Evolutionary conservation across 2,113 vertebrate genomes (phyloP).

Genomic region (Tragulus kanchil): DNA sequence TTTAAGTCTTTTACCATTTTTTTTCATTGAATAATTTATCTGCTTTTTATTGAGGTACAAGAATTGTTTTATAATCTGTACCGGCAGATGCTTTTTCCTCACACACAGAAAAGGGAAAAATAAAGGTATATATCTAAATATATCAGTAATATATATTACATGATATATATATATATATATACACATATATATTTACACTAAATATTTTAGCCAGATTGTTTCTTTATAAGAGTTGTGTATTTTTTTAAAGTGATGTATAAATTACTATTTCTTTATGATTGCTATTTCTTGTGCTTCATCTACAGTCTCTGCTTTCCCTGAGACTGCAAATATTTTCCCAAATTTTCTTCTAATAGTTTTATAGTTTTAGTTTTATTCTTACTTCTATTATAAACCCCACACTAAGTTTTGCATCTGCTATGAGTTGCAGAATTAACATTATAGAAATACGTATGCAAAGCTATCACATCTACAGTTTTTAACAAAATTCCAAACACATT

Average conservation of each 20-base stretch:
- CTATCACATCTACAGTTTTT: not conserved
- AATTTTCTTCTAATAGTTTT: not conserved
- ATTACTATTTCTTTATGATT: not conserved
- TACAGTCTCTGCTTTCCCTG: not conserved
- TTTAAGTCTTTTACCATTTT: not conserved
- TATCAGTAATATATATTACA: not conserved
- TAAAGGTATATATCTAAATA: not conserved
- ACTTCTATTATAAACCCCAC: not conserved
- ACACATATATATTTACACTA: not conserved
- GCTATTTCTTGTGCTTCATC: not conserved
- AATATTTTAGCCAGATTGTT: not conserved
- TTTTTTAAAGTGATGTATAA: not conserved
- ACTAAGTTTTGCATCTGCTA: not conserved
- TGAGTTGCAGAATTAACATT: not conserved
- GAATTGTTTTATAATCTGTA: not conserved
- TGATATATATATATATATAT: not conserved
- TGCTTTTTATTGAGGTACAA: not conserved
- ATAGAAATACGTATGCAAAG: not conserved
- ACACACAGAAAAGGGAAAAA: not conserved
- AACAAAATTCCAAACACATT: not conserved
- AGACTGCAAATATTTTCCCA: not conserved
- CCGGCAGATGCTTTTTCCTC: not conserved
- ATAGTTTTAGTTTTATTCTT: not conserved
- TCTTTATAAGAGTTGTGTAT: not conserved
- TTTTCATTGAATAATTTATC: not conserved